Conservation (phyloP, 2,113 vertebrate genomes). For the Esox niger region DNA sequence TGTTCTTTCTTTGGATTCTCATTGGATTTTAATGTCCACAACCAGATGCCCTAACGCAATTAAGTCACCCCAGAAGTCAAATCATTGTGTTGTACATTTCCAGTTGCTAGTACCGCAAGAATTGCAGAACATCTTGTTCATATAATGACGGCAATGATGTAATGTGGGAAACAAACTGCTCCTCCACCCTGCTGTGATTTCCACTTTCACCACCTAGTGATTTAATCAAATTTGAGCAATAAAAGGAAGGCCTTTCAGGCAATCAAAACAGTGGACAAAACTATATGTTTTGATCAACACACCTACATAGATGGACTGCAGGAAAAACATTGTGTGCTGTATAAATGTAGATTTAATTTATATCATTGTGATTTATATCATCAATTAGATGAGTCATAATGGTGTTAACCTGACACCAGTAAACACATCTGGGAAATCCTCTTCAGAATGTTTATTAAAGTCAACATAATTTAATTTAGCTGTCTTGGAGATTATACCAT, state of each 20-base stretch:
- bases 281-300: background rate
- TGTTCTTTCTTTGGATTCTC: constrained; percentile 53
- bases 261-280: background rate
- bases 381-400: background rate
- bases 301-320: background rate
- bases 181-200: too few species aligned
- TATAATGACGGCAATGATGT: background rate
- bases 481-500: constrained; percentile 75
- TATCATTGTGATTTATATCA: too few species aligned
- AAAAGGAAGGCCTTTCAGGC: background rate
- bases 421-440: constrained; percentile 33
- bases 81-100: constrained; percentile 36
- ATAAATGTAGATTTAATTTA: background rate
- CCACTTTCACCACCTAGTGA: too few species aligned
- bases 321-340: background rate
- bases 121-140: constrained; percentile 3
- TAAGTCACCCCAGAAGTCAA: constrained; percentile 36
- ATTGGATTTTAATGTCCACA: constrained; percentile 63
- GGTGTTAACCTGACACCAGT: background rate
- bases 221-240: too few species aligned
- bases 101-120: constrained; percentile 22
- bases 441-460: constrained; percentile 47
- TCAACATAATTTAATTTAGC: constrained; percentile 72
- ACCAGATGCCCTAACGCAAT: constrained; percentile 55
- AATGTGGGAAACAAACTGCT: constrained; percentile 29